These are phyloP conservation scores for Spisula subtruncata DNA, from an alignment of 2,888 invertebrate genomes.

Conservation along the genomic window DNA sequence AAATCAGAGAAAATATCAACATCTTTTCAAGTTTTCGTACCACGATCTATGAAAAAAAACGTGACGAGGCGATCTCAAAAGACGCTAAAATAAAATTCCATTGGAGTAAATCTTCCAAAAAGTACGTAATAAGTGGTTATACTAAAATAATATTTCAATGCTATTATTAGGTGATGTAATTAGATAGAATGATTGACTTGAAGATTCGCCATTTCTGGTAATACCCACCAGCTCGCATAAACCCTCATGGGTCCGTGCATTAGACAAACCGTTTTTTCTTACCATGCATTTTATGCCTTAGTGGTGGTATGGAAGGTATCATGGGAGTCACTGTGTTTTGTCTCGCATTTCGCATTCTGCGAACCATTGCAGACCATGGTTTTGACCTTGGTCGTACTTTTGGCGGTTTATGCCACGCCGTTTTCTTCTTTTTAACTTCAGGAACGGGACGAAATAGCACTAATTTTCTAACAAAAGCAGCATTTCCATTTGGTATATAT, in stretches of 20 bases:
- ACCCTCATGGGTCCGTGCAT: no score
- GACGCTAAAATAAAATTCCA: no score
- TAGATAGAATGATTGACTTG: no score
- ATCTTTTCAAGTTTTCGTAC: neutral
- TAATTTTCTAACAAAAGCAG: conserved; percentile 64
- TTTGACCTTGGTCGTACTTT: conserved; percentile 50
- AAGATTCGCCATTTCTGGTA: no score
- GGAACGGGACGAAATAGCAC: conserved; percentile 58
- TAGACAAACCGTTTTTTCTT: conserved; percentile 7
- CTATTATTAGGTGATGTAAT: no score
- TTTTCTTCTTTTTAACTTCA: conserved; percentile 27
- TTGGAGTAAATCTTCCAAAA: no score
- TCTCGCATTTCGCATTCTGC: conserved; percentile 52
- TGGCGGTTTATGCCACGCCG: conserved; percentile 54
- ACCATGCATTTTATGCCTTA: conserved; percentile 61
- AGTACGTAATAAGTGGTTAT: no score
- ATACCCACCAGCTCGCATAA: no score
- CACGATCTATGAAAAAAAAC: no score
- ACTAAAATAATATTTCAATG: no score
- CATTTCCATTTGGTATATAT: conserved; percentile 61
- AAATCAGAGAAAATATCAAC: neutral
- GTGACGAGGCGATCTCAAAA: no score
- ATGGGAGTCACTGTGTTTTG: conserved; percentile 52
- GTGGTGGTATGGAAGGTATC: conserved; percentile 46
- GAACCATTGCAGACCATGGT: conserved; percentile 64